Percentiles rank a stretch among this genome's conserved stretches.
Conservation (phyloP, 1,140 invertebrate genomes). For the Babylonia areolata region DNA sequence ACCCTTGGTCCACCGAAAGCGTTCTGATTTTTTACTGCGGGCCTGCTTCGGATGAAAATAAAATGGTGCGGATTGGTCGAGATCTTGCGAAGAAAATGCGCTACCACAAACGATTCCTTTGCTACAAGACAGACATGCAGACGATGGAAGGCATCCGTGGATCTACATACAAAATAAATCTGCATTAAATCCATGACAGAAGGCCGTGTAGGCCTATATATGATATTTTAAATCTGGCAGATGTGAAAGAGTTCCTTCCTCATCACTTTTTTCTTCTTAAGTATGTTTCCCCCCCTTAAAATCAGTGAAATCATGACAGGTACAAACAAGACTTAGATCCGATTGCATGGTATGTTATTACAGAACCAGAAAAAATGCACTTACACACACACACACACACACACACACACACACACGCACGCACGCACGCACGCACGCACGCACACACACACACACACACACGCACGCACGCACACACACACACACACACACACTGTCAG, state of each 20-base stretch:
- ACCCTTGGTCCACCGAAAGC: too few relatives aligned
- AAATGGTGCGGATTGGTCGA: conserved; percentile 1
- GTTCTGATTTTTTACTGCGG: conserved; percentile 7
- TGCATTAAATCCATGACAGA: too few relatives aligned
- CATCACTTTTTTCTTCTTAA: too few relatives aligned
- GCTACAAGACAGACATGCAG: not conserved
- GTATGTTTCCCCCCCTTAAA: too few relatives aligned
- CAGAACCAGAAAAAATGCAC: not conserved
- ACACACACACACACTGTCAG: too few relatives aligned
- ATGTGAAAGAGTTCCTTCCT: too few relatives aligned
- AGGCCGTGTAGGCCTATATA: too few relatives aligned
- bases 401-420: not conserved
- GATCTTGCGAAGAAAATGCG: not conserved
- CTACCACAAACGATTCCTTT: not conserved
- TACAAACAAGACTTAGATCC: too few relatives aligned
- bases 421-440: not conserved
- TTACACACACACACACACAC: not conserved
- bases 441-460: not conserved
- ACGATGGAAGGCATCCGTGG: not conserved
- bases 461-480: not conserved
- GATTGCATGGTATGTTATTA: not conserved
- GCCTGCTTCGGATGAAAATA: not conserved
- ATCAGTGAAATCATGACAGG: too few relatives aligned
- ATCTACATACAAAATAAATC: not conserved
- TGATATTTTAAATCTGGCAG: too few relatives aligned